A percentile compares a stretch with the other conserved stretches of the same genome.
Conservation (phyloP, 2,113 vertebrate genomes). For the Seriola rivoliana region DNA sequence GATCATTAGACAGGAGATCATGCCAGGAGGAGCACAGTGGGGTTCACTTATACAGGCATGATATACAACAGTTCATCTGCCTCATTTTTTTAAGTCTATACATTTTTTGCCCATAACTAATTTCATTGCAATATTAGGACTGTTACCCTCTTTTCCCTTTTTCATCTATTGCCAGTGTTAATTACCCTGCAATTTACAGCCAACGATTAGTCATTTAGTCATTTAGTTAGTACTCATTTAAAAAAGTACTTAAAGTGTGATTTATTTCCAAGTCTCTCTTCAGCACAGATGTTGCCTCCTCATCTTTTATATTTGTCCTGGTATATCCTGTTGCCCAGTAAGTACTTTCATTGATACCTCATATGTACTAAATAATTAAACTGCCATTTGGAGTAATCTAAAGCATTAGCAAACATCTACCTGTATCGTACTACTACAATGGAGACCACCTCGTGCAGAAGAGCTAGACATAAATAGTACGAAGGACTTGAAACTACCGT, state of each 20-base stretch:
- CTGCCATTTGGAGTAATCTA: neutral
- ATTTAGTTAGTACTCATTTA: no score
- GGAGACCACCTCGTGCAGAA: neutral
- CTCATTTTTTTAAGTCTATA: neutral
- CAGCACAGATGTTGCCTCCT: neutral
- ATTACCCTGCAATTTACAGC: no score
- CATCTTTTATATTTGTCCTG: no score
- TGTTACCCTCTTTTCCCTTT: no score
- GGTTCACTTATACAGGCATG: neutral
- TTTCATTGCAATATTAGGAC: no score
- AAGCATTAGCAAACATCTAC: neutral
- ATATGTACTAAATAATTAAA: neutral
- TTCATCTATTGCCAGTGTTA: no score
- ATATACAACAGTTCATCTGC: neutral
- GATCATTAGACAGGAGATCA: conserved; percentile 30
- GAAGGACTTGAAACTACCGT: neutral
- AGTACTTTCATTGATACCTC: neutral
- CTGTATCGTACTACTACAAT: neutral
- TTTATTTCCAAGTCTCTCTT: no score
- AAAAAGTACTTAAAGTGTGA: no score
- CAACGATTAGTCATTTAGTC: neutral
- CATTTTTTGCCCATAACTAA: no score
- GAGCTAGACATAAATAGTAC: neutral
- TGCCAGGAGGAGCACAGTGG: conserved; percentile 11
- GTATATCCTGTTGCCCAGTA: no score